Base-by-base conservation (phyloP, 2,113 vertebrate genomes). In the Toxostoma redivivum region DNA sequence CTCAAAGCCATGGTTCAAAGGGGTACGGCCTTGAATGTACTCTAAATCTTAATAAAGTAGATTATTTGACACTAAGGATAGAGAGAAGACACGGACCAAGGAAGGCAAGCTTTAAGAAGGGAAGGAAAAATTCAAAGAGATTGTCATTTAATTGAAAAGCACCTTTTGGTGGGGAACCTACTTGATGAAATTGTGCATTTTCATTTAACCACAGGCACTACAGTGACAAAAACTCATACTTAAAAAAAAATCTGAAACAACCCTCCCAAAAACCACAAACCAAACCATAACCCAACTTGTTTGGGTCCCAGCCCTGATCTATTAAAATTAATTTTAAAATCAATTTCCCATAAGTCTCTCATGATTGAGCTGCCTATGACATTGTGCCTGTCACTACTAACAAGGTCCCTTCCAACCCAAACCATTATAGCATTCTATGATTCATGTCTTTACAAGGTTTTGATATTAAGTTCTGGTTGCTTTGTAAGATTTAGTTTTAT, bases 21-120 rank as follows among this genome's bases (percentile, higher is more conserved):
- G 21, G 25, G 12, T 38, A 74, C 0, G 0, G 31, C 37, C 33
- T 24, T 5, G 2, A 25, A n/a, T 11, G 24, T 33, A 60, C 53
- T 19, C 56, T 38, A 56, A 71, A 86, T 61, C 61, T 81, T 84
- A 86, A 88, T 61, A 47, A 74, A 90, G 15, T 24, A 24, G 37
- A 48, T 72, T 80, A 73, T 67, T 86, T 88, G 72, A 81, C 40
- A 64, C 56, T 56, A 70, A 33, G 76, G 47, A 57, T 18, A 60
- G 44, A 66, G 31, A 86, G 44, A 66, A 87, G 48, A 51, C 3
- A 19, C 3, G 17, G 81, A 67, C 47, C 51, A 71, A 64, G 53
- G n/a, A 81, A 69, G 17, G 40, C 19, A 81, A 40, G 57, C 23
- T 83, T 62, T 16, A 94, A 62, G 35, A 67, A 86, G 13, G 12